Evolutionary conservation across 2,888 invertebrate genomes (phyloP).

Genomic region (Drosophila setosimentum): DNA sequence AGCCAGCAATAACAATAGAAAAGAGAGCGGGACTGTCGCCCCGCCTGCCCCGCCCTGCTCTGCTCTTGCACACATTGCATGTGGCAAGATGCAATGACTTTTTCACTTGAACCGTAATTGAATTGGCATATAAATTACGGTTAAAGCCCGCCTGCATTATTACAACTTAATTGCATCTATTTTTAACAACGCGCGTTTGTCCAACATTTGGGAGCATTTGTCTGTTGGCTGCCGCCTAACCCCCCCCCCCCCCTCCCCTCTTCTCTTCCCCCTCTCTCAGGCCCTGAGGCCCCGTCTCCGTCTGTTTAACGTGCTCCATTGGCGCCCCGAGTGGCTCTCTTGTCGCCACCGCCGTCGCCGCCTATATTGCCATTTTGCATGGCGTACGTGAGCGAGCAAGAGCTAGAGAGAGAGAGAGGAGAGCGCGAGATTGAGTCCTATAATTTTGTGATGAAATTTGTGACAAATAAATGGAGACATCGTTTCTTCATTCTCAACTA

Average conservation of each 20-base stretch:
- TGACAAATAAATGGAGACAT: slow-evolving; percentile 3
- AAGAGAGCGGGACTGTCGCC: slow-evolving; percentile 42
- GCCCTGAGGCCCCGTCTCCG: no score
- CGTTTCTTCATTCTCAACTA: not conserved
- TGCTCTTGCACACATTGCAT: slow-evolving; percentile 40
- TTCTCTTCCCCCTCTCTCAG: no score
- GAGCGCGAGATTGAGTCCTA: slow-evolving; percentile 18
- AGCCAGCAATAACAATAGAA: slow-evolving; percentile 57
- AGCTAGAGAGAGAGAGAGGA: not conserved
- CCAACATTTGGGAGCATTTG: slow-evolving; percentile 56
- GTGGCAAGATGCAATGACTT: slow-evolving; percentile 50
- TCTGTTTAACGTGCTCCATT: slow-evolving; percentile 37
- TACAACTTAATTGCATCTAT: slow-evolving; percentile 80
- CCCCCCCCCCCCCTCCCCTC: no score
- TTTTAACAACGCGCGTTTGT: slow-evolving; percentile 70
- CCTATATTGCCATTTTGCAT: slow-evolving; percentile 55
- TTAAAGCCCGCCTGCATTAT: slow-evolving; percentile 61
- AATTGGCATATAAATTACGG: slow-evolving; percentile 65
- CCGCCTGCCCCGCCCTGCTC: slow-evolving; percentile 6
- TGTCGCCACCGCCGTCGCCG: slow-evolving; percentile 16
- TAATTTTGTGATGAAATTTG: slow-evolving; percentile 21
- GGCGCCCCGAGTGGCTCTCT: slow-evolving; percentile 43
- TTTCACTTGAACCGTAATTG: slow-evolving; percentile 69
- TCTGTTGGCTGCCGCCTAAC: slow-evolving; percentile 26
- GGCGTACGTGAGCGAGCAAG: slow-evolving; percentile 8